Conservation (phyloP, 2,797 vertebrate species). For the Sarcoramphus papa region DNA sequence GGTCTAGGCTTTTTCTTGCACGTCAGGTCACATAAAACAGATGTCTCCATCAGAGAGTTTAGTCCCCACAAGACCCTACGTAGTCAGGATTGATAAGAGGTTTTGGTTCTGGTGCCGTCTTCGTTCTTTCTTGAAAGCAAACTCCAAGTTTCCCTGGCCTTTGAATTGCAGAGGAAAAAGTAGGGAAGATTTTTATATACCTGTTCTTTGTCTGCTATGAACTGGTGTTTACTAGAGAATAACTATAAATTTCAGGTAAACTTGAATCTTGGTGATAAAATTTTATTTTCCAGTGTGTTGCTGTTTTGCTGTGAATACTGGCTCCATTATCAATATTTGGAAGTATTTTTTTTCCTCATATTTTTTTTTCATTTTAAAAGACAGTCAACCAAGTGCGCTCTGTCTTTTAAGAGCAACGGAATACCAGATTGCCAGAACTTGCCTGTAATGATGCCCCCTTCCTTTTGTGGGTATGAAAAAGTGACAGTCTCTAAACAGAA, state of each 20-base stretch:
- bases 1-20: slow-evolving; percentile 6
- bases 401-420: not conserved
- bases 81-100: not conserved
- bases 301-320: not conserved
- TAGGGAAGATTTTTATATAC: not conserved
- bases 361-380: not conserved
- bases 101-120: not conserved
- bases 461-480: not conserved
- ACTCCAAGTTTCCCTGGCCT: not conserved
- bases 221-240: not conserved
- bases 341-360: not conserved
- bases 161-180: not conserved
- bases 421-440: not conserved
- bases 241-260: not conserved
- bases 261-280: not conserved
- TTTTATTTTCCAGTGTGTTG: not conserved
- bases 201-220: not conserved
- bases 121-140: not conserved
- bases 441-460: not conserved
- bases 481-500: not conserved
- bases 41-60: not conserved
- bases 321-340: not conserved
- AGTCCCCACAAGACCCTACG: not conserved
- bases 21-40: not conserved
- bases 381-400: not conserved